Evolutionary conservation across 2,888 invertebrate species (phyloP), one percentile per base, ranked within the genome.

Genomic region (Brachylomia viminalis): DNA sequence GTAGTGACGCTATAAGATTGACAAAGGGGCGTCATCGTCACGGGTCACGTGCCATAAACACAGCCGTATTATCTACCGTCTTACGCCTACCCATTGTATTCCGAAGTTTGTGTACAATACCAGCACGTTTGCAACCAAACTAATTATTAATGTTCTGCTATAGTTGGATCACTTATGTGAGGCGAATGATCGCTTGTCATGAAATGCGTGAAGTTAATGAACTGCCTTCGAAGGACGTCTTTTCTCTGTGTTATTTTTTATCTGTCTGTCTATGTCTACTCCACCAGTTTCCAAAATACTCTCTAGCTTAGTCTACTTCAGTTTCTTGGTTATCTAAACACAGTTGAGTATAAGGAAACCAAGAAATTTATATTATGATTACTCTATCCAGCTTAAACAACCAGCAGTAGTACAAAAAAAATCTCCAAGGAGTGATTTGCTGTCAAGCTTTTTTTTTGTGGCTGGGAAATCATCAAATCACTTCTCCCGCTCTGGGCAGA

Each of bases 31-130:
- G 86, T 72, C 45, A 71, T 69, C 86, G 91, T 91, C 91, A 90
- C 86, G 90, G 91, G 92, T 91, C 92, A 90, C 87, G 86, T 87
- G 88, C 86, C 71, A 61, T 47, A 68, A 64, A 58, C 66, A 47
- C 58, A 15, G 23, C n/a, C 20, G 1, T 17, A 72, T 65, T 33
- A 81, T 17, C 75, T 23, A 74, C 82, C 33, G 65, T 75, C 75
- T 81, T 81, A 81, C 78, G 78, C 78, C 78, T 81, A 54, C 52
- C 65, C 58, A 78, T 78, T 78, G 78, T 78, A 10, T 52, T 78
- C 45, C n/a, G 27, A 64, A 64, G 74, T 81, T 78, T 81, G 64
- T 52, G 42, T 81, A 65, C 56, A 74, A 33, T 73, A 77, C 27
- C 62, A 72, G 58, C 62, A 17, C 42, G 58, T 59, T 81, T 74